Conservation (phyloP, 2,113 vertebrate species). For the Canis aureus region DNA sequence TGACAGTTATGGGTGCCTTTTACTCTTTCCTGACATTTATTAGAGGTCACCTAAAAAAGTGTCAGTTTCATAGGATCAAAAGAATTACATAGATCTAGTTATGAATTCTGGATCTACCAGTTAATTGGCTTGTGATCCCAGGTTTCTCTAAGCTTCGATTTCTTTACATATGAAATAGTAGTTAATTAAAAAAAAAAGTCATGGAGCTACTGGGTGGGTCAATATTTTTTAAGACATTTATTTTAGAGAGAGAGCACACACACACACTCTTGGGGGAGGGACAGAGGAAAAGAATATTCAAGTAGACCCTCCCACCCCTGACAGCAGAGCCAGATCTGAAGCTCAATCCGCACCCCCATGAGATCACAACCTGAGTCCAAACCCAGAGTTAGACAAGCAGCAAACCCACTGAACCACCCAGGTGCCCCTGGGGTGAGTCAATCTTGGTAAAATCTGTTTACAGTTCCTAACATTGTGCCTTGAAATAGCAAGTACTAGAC, state of each 20-base stretch:
- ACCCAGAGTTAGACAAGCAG: background rate
- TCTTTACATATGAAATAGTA: background rate
- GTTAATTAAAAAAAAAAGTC: background rate
- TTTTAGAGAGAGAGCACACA: background rate
- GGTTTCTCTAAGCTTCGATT: background rate
- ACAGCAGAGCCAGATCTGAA: background rate
- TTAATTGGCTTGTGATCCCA: background rate
- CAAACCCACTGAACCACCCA: background rate
- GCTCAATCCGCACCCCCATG: background rate
- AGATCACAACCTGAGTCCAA: background rate
- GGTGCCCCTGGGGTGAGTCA: background rate
- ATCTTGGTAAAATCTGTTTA: background rate
- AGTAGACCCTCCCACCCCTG: background rate
- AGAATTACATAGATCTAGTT: background rate
- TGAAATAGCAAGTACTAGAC: background rate
- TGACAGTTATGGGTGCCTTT: background rate
- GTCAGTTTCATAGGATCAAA: background rate
- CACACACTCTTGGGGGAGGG: background rate
- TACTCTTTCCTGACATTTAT: background rate
- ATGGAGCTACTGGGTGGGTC: background rate
- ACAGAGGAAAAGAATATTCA: background rate
- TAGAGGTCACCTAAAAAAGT: background rate
- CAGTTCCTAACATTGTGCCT: background rate
- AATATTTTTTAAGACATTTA: background rate
- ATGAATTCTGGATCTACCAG: background rate